These are phyloP conservation scores for Dallia pectoralis DNA, from an alignment of 2,797 vertebrate species.

Conservation along the genomic window DNA sequence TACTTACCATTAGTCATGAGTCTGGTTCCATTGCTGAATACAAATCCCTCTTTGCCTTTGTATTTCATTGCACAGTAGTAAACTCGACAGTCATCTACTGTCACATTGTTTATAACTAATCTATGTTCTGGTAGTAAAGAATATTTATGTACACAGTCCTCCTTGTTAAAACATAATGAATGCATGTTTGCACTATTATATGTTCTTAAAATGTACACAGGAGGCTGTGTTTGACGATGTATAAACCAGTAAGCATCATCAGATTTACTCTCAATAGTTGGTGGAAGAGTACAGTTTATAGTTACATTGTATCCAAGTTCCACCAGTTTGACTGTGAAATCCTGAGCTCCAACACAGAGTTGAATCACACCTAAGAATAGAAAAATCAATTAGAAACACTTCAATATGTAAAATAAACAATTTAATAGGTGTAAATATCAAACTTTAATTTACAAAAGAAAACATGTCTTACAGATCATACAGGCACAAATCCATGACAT, in stretches of 20 bases:
- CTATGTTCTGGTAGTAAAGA: rapidly evolving
- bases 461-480: too few relatives aligned
- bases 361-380: neutral
- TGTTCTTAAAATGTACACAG: too few relatives aligned
- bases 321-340: neutral
- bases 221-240: neutral
- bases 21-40: neutral
- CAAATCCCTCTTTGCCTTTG: rapidly evolving
- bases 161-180: rapidly evolving
- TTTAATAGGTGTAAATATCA: too few relatives aligned
- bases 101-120: neutral
- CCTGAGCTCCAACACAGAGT: neutral
- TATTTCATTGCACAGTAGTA: conserved; percentile 15
- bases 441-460: too few relatives aligned
- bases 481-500: too few relatives aligned
- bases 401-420: neutral
- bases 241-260: conserved; percentile 12
- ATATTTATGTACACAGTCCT: conserved; percentile 1
- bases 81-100: conserved; percentile 3
- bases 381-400: neutral
- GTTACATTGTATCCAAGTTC: neutral
- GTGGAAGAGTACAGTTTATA: neutral
- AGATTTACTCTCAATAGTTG: too few relatives aligned
- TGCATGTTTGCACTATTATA: too few relatives aligned
- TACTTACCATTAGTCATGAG: neutral